A percentile compares a stretch with the other conserved stretches of the same genome.
phyloP scores from a whole-genome alignment of 35 echinoderm and acorn worm genomes.

The Diadema setosum region DNA sequence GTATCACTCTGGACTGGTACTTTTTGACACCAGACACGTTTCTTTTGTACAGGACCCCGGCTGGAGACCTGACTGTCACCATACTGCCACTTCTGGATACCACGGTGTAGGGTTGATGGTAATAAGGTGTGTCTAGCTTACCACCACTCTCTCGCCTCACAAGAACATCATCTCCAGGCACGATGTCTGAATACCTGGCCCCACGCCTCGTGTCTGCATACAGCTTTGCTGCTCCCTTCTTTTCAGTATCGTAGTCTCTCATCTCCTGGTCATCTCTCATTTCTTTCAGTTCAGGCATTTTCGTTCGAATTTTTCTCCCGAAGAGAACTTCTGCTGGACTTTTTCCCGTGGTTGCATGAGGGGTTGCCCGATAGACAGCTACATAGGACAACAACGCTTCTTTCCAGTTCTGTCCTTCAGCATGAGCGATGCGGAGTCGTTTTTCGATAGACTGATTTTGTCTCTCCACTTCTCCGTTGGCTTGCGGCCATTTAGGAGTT shows the following conservation, averaged over 20 bases:
- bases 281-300: neutral
- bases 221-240: neutral
- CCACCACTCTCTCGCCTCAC: neutral
- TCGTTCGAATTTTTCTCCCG: slow-evolving; percentile 3
- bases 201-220: neutral
- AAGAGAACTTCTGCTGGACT: neutral
- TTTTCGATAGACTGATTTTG: neutral
- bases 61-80: neutral
- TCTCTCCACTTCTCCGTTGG: slow-evolving; percentile 31
- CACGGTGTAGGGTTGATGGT: neutral
- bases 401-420: slow-evolving; percentile 9
- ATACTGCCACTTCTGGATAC: neutral
- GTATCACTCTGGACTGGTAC: too few species aligned
- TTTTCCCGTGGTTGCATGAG: neutral
- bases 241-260: neutral
- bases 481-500: neutral
- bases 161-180: neutral
- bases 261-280: neutral
- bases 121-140: neutral
- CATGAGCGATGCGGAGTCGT: neutral
- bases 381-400: neutral
- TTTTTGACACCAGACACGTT: neutral
- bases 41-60: neutral
- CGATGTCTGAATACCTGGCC: neutral
- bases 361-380: neutral